A percentile compares a stretch with the other conserved stretches of the same genome.
Evolutionary conservation across 1,140 invertebrate species (phyloP).

Genomic region (Dendroctonus valens): DNA sequence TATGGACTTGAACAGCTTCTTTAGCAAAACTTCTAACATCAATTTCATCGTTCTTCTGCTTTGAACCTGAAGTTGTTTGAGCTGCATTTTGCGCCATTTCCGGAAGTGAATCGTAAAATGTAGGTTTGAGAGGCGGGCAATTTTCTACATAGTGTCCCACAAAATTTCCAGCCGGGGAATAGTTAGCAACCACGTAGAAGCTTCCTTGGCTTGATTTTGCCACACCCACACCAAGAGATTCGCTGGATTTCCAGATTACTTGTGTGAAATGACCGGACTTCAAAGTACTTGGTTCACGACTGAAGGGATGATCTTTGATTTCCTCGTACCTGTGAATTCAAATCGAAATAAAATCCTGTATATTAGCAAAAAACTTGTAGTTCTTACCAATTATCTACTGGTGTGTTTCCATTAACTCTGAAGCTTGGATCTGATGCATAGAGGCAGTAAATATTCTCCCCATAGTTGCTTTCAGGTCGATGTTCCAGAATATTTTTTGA

Average conservation of each 20-base stretch:
- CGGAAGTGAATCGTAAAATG: conserved; percentile 12
- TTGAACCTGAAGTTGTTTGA: background rate
- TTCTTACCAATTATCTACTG: conserved; percentile 69
- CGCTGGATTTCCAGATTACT: conserved; percentile 76
- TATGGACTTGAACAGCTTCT: conserved; percentile 70
- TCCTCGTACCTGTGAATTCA: conserved; percentile 51
- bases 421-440: conserved; percentile 72
- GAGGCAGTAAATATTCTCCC: conserved; percentile 78
- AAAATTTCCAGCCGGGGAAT: conserved; percentile 83
- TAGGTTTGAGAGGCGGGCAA: conserved; percentile 57
- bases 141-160: conserved; percentile 75
- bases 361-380: background rate
- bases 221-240: conserved; percentile 74
- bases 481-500: conserved; percentile 69
- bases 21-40: conserved; percentile 53
- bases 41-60: conserved; percentile 9
- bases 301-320: conserved; percentile 60
- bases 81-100: background rate
- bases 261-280: conserved; percentile 74
- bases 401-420: conserved; percentile 63
- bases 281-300: conserved; percentile 63
- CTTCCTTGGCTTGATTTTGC: conserved; percentile 68
- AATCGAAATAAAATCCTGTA: too few relatives aligned
- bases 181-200: conserved; percentile 82
- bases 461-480: conserved; percentile 71